Conservation (phyloP, 1,140 invertebrate genomes). For the Drosophila grimshawi region DNA sequence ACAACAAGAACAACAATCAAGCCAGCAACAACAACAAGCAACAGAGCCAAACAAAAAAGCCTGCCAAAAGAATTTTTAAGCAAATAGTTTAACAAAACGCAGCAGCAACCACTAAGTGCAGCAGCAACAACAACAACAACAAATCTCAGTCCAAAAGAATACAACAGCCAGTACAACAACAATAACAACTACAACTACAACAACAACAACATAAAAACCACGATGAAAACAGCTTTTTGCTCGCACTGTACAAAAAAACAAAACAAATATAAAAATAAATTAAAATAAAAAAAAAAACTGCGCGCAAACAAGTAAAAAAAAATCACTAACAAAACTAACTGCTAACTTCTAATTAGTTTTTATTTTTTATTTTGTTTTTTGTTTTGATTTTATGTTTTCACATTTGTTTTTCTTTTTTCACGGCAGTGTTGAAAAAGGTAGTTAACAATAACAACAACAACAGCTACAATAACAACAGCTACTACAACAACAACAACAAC, state of each 20-base stretch:
- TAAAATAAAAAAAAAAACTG: constrained; percentile 14
- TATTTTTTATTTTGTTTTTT: constrained; percentile 16
- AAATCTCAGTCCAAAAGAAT: constrained; percentile 1
- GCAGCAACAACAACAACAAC: constrained; percentile 22
- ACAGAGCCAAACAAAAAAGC: constrained; percentile 31
- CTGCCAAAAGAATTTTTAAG: constrained; percentile 27
- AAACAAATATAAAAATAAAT: constrained; percentile 23
- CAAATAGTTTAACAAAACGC: constrained; percentile 26
- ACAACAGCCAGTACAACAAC: constrained; percentile 25
- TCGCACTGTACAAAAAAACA: constrained; percentile 44
- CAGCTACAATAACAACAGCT: constrained; percentile 23
- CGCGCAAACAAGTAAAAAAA: constrained; percentile 6
- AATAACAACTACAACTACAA: constrained; percentile 35
- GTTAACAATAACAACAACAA: constrained; percentile 44
- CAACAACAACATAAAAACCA: constrained; percentile 47
- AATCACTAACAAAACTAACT: constrained; percentile 39
- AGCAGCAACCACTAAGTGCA: constrained; percentile 21
- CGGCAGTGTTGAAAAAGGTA: constrained; percentile 47
- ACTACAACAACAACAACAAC: constrained; percentile 31
- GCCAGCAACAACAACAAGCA: constrained; percentile 62
- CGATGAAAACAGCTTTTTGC: constrained; percentile 48
- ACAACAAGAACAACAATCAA: constrained; percentile 58
- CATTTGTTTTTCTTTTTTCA: constrained; percentile 31
- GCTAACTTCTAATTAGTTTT: constrained; percentile 29
- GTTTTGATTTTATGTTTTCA: constrained; percentile 31